A percentile compares a stretch with the other conserved stretches of the same genome.
phyloP scores from a whole-genome alignment of 2,113 vertebrate species.

The Carollia perspicillata region DNA sequence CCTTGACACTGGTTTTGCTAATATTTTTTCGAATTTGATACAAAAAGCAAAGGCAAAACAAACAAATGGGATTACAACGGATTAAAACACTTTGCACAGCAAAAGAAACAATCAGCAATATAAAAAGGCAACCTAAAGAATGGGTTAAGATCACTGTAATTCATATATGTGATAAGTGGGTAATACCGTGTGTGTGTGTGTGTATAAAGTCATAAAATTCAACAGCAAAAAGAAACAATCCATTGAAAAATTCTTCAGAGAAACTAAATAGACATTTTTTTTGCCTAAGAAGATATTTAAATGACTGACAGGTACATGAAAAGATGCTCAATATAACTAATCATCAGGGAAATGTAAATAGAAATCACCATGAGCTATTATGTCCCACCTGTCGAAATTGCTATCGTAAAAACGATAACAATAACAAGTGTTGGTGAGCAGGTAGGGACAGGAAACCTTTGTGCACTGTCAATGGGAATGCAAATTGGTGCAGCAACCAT shows the following conservation, averaged over 20 bases:
- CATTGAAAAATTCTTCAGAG: background rate
- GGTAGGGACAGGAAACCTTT: background rate
- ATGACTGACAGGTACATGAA: background rate
- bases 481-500: background rate
- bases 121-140: background rate
- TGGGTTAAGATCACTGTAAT: background rate
- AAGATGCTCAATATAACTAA: background rate
- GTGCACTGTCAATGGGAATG: background rate
- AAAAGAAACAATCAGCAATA: background rate
- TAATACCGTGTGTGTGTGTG: background rate
- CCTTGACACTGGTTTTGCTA: background rate
- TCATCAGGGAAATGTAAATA: background rate
- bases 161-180: background rate
- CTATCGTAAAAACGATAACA: background rate
- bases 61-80: background rate
- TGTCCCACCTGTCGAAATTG: background rate
- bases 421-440: background rate
- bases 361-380: background rate
- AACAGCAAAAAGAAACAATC: background rate
- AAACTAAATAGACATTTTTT: background rate
- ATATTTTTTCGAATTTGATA: background rate
- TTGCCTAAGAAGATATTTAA: background rate
- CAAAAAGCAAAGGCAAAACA: background rate
- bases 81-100: background rate
- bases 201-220: background rate